A percentile compares a stretch with the other conserved stretches of the same genome.
Evolutionary conservation across 2,797 vertebrate genomes (phyloP).

Genomic region (Stomatorhinus walkeri): DNA sequence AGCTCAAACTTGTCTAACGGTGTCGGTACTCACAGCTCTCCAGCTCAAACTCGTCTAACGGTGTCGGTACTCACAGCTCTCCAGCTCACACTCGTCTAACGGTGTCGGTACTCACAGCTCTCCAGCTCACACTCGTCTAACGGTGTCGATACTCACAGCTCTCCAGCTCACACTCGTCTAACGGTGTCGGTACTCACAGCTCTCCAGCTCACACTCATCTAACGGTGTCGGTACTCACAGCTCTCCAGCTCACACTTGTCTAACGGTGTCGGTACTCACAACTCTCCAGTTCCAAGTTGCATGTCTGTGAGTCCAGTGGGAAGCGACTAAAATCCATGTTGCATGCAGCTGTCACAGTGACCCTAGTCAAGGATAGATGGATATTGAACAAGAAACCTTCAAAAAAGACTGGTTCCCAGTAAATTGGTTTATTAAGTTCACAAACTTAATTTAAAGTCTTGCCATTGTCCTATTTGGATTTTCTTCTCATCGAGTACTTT

Average conservation of each 20-base stretch:
- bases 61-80: constrained; percentile 74
- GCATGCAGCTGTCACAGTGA: constrained; percentile 90
- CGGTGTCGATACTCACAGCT: constrained; percentile 69
- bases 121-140: constrained; percentile 65
- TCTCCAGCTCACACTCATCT: constrained; percentile 69
- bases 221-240: constrained; percentile 62
- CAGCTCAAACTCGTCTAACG: background rate
- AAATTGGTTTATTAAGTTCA: background rate
- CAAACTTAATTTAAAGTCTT: background rate
- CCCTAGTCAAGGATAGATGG: constrained; percentile 54
- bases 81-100: constrained; percentile 58
- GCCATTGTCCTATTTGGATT: background rate
- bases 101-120: constrained; percentile 70
- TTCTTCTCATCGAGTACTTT: background rate
- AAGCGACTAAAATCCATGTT: constrained; percentile 97
- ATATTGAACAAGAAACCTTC: no score
- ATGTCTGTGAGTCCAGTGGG: constrained; percentile 87
- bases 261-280: constrained; percentile 61
- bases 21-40: constrained; percentile 74
- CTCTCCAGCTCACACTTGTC: constrained; percentile 73
- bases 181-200: constrained; percentile 65
- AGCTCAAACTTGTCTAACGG: constrained; percentile 53
- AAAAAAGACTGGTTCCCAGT: background rate
- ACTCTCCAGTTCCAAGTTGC: constrained; percentile 87
- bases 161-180: constrained; percentile 37